Evolutionary conservation across 2,113 vertebrate genomes (phyloP), one percentile per base, ranked within the genome.

Genomic region (Pipa parva): DNA sequence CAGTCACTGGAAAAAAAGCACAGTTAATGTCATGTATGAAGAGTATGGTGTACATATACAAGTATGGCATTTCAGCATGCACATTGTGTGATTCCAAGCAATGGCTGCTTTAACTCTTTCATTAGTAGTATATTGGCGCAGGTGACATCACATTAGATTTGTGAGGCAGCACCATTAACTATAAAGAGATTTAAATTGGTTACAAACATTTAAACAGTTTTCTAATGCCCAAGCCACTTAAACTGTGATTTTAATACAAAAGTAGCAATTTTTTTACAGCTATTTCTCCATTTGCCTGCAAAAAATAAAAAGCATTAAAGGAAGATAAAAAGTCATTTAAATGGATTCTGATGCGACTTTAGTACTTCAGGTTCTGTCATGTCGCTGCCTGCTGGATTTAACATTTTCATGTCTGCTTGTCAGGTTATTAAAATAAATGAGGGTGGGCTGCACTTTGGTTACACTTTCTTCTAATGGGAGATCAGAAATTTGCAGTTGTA

Each of bases 391-490:
- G 89, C 85, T 77, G 90, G 87, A 88, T 93, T 92, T 90, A 93
- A 94, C 90, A 90, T 95, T 91, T 93, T 96, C 92, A 93, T 93
- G 94, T 93, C 92, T 92, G 79, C 81, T 82, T 96, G 94, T 92
- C 95, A 97, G 95, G 88, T 95, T 92, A 97, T 97, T 99, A 97
- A 95, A 99, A 97, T 99, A 97, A 97, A 97, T 95, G 94, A 97
- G 92, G 80, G 86, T 80, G 82, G 86, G 84, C 81, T 84, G 89
- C 88, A 84, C 89, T 85, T 84, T 83, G 73, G 80, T 87, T 84
- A 75, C 76, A 84, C 84, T 85, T 84, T 72, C 80, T 84, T 84
- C 88, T 95, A 94, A 94, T 91, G 88, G 93, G 91, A 93, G 83
- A 78, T 78, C 82, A 87, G 84, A 87, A 92, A 92, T 90, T 85